Conservation (phyloP, 2,113 vertebrate species). For the Tyto alba region DNA sequence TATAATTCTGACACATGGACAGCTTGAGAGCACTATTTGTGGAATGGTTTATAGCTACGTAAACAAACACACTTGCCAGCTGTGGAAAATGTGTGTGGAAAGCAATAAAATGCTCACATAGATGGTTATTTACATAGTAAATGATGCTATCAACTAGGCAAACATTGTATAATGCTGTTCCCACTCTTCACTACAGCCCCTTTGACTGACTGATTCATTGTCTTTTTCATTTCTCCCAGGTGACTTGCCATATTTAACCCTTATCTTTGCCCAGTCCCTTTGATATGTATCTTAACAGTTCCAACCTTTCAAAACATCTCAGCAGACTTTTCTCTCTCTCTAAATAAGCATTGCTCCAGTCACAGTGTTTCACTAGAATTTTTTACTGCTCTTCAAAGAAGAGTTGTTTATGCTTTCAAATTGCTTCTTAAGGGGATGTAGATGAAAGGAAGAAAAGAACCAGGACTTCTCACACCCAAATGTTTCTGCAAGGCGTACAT, state of each 20-base stretch:
- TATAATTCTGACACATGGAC: conserved; percentile 32
- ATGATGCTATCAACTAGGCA: neutral
- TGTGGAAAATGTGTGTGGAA: conserved; percentile 40
- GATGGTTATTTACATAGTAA: conserved; percentile 58
- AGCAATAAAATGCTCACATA: conserved; percentile 48
- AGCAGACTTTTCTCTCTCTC: neutral
- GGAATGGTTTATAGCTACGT: conserved; percentile 13
- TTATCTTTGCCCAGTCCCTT: neutral
- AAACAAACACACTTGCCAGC: conserved; percentile 60
- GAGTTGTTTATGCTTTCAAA: neutral
- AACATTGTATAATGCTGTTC: conserved; percentile 20
- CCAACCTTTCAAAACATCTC: neutral
- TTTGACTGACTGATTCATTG: neutral
- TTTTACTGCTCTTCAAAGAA: neutral
- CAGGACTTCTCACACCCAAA: neutral
- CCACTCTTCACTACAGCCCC: neutral
- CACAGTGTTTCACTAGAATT: neutral
- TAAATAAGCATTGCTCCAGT: neutral
- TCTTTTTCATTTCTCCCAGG: neutral
- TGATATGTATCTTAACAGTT: neutral
- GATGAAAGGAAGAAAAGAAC: neutral
- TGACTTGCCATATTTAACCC: neutral
- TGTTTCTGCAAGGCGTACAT: neutral
- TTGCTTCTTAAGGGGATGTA: neutral
- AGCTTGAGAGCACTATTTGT: conserved; percentile 54